Evolutionary conservation across 2,888 invertebrate species (phyloP).

Genomic region (Lobophora halterata): DNA sequence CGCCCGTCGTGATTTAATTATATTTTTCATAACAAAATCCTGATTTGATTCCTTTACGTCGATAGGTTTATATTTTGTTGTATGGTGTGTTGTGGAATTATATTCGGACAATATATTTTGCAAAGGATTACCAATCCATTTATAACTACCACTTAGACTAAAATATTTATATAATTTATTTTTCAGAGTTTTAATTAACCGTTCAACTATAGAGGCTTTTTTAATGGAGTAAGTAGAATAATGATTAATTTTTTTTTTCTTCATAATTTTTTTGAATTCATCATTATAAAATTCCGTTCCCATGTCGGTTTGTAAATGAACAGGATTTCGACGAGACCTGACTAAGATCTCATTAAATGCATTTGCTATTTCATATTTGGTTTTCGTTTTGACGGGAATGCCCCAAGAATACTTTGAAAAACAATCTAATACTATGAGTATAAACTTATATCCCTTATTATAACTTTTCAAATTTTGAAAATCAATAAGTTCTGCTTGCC

Average conservation of each 20-base stretch:
- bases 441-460: constrained; percentile 3
- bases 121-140: constrained; percentile 4
- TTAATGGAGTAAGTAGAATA: constrained; percentile 18
- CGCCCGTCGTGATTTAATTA: not conserved
- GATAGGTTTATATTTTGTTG: not conserved
- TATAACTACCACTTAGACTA: constrained; percentile 11
- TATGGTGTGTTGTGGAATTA: constrained; percentile 1
- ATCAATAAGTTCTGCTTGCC: constrained; percentile 58
- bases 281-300: constrained; percentile 33
- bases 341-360: constrained; percentile 1
- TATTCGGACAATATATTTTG: not conserved
- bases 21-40: not conserved
- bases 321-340: constrained; percentile 4
- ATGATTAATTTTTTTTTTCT: constrained; percentile 32
- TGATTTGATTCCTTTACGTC: not conserved
- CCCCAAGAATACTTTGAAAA: constrained; percentile 15
- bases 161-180: constrained; percentile 5
- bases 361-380: not conserved
- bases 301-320: constrained; percentile 29
- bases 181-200: constrained; percentile 7
- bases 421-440: constrained; percentile 6
- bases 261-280: constrained; percentile 35
- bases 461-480: constrained; percentile 16
- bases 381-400: not conserved
- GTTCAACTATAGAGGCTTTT: constrained; percentile 27